Conservation (phyloP, 2,113 vertebrate species). For the Drymodes brunneopygia region DNA sequence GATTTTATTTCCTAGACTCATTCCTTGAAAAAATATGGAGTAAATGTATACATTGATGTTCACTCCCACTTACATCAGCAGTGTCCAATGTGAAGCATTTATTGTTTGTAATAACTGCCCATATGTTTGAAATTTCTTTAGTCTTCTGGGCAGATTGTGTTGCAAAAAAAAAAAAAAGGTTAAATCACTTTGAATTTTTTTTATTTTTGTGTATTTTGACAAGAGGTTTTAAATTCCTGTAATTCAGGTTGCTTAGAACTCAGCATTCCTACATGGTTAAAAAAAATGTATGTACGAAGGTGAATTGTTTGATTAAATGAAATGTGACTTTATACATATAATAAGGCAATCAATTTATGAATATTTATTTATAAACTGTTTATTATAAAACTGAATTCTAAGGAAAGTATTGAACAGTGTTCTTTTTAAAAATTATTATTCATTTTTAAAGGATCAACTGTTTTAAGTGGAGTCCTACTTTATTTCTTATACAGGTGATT, state of each 20-base stretch:
- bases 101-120: background rate
- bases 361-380: background rate
- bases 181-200: background rate
- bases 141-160: background rate
- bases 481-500: background rate
- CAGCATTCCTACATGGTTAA: background rate
- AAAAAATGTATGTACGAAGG: background rate
- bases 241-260: background rate
- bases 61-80: background rate
- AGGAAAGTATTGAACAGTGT: background rate
- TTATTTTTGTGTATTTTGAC: background rate
- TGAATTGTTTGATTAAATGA: background rate
- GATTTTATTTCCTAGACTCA: background rate
- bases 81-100: background rate
- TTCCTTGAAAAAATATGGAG: background rate
- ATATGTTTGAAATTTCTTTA: background rate
- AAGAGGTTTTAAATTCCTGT: background rate
- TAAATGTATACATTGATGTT: background rate
- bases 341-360: background rate
- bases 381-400: background rate
- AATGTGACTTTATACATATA: background rate
- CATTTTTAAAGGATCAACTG: background rate
- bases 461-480: background rate
- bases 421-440: background rate
- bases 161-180: background rate